Base-by-base conservation (phyloP, 2,888 invertebrate genomes). In the Romanomermis culicivorax region DNA sequence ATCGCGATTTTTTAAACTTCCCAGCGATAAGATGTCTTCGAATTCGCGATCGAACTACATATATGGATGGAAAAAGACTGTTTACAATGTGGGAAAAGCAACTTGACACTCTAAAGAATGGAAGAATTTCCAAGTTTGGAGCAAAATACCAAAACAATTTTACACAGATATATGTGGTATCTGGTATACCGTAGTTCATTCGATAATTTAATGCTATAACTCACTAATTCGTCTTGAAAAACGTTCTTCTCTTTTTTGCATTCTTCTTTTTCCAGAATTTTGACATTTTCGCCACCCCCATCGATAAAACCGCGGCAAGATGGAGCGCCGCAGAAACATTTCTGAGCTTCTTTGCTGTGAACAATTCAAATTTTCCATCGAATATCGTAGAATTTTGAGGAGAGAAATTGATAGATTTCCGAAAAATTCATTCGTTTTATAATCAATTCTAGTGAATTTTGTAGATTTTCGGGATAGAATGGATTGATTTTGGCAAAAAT, bases 231-330 rank as follows among this genome's bases (percentile, higher is more conserved):
- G 50, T 49, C 29, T 11, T 49, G 27, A 29, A 49, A 49, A 49
- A 29, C 14, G 23, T 61, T 60, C 2, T 50, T 47, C 4, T 54
- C 50, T 30, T 61, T 59, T 48, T 63, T 64, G 50, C 60, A 60
- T 47, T 45, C 76, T 63, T 77, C 68, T 63, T 72, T 77, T 63
- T 72, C 70, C 64, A 61, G 56, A 4, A n/a, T 23, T 27, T 49
- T 51, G 3, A 27, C 7, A 7, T 20, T 50, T n/a, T 20, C 36
- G 29, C 36, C 30, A 27, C 25, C 29, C 29, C 66, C 65, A 0
- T 95, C 95, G 59, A 97, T 85, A 82, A 85, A 89, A 0, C 97
- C 95, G 26, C 88, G 80, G 68, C 97, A 97, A 63, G 79, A 81
- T 11, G 77, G 67, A 0, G 91, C 78, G 61, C 85, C 88, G 71